phyloP scores from a whole-genome alignment of 2,888 invertebrate species.

The Drosophila sordidula region DNA sequence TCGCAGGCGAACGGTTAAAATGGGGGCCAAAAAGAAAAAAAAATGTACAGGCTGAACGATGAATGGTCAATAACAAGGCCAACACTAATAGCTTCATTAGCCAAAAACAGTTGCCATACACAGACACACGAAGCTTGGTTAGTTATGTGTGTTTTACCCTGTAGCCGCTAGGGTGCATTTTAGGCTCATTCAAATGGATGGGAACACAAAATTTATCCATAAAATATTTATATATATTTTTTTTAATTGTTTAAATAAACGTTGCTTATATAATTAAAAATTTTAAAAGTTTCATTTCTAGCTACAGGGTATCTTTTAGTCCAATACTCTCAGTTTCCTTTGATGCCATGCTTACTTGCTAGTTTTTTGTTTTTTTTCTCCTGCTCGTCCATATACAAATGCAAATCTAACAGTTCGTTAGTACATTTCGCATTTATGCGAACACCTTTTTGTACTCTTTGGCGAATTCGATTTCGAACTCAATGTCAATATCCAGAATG shows the following conservation, averaged over 20 bases:
- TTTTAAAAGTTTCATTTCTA: too few relatives aligned
- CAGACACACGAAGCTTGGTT: conserved; percentile 18
- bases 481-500: conserved; percentile 35
- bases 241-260: too few relatives aligned
- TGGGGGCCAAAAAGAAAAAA: conserved; percentile 5
- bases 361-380: not conserved
- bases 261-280: too few relatives aligned
- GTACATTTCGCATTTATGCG: conserved; percentile 27
- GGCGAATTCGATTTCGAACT: not conserved
- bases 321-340: too few relatives aligned
- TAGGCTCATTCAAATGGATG: too few relatives aligned
- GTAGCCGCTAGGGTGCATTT: not conserved
- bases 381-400: conserved; percentile 28
- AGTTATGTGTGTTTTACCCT: conserved; percentile 8
- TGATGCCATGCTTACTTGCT: not conserved
- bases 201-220: too few relatives aligned
- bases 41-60: conserved; percentile 29
- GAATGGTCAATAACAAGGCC: conserved; percentile 57
- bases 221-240: too few relatives aligned
- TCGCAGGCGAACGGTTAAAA: conserved; percentile 32
- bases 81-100: conserved; percentile 70
- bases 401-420: conserved; percentile 52
- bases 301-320: not conserved
- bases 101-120: conserved; percentile 32
- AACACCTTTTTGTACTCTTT: conserved; percentile 4